These are phyloP conservation scores for Drosophila micromelanica DNA, from an alignment of 1,140 invertebrate species.

Conservation along the genomic window DNA sequence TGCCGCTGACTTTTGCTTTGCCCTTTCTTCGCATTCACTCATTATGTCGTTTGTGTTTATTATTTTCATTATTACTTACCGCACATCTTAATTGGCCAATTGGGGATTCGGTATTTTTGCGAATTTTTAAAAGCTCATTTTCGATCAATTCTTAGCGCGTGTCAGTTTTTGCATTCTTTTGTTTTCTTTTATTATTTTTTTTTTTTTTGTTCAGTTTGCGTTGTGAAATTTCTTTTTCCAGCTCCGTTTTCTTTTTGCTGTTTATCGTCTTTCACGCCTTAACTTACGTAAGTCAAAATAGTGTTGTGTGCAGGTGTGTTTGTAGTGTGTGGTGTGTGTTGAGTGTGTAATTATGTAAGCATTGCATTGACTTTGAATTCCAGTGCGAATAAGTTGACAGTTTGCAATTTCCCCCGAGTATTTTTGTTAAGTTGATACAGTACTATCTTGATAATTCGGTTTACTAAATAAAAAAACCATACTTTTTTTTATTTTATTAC, in stretches of 20 bases:
- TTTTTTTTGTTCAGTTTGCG: conserved; percentile 29
- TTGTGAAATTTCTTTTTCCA: conserved; percentile 44
- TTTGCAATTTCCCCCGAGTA: conserved; percentile 48
- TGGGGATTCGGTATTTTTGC: conserved; percentile 17
- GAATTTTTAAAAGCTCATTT: conserved; percentile 8
- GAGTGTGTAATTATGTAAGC: conserved; percentile 61
- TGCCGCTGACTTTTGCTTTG: conserved; percentile 63
- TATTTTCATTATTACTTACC: conserved; percentile 28
- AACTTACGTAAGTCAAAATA: conserved; percentile 59
- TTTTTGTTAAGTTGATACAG: neutral
- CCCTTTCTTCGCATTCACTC: conserved; percentile 12
- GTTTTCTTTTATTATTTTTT: conserved; percentile 25
- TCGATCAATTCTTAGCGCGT: conserved; percentile 38
- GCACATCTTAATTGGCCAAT: conserved; percentile 43
- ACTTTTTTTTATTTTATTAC: no score
- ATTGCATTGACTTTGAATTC: conserved; percentile 76
- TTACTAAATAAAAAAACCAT: no score
- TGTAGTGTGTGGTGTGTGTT: neutral
- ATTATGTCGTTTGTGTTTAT: conserved; percentile 23
- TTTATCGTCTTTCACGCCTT: conserved; percentile 33
- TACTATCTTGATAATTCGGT: no score
- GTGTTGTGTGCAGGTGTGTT: conserved; percentile 1
- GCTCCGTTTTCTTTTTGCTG: conserved; percentile 20
- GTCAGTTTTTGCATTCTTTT: conserved; percentile 27
- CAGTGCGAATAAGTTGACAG: conserved; percentile 56